Base-by-base conservation (phyloP, 1,140 invertebrate species). In the Philaenus spumarius region DNA sequence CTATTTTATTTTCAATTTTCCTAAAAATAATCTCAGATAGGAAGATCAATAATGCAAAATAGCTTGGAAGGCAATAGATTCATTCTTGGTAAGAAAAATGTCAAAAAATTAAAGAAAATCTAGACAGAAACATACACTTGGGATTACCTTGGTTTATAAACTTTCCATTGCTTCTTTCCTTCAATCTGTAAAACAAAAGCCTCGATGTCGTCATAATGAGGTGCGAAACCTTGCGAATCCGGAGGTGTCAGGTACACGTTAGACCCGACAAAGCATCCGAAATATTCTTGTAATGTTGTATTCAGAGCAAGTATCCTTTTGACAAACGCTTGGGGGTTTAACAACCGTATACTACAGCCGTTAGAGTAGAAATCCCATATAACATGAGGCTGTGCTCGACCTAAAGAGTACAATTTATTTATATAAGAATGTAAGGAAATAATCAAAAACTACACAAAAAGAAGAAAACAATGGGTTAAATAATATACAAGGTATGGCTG, bases 141-240 rank as follows among this genome's bases (percentile, higher is more conserved):
- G 24, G 50, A 50, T 71, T 71, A 81, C 71, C 77, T 73, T 23
- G 93, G 89, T 62, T 80, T 81, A 71, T 98, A 98, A 3, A 99
- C 71, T 66, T 83, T 86, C 96, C 96, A 99, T 60, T 85, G 80
- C 74, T 99, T 98, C 66, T 87, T 86, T 0, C 97, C 97, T 77
- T 98, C 96, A 6, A 97, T 72, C 77, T 99, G 97, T 37, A 99
- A 69, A 55, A 99, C 84, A 72, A 99, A 98, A 14, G 95, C 96
- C 78, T 99, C 97, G 65, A 98, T 98, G 68, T 99, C 96, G 78
- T 99, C 96, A 74, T 89, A 98, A 76, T 98, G 95, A 0, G 96
- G 95, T 1, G 96, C 95, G 80, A 98, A 98, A 0, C 96, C 95
- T 80, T 98, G 95, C 66, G 89, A 89, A 55, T 88, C 86, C 7